These are phyloP conservation scores for Drosophila subpulchrella DNA, from an alignment of 1,140 invertebrate genomes.

Conservation along the genomic window DNA sequence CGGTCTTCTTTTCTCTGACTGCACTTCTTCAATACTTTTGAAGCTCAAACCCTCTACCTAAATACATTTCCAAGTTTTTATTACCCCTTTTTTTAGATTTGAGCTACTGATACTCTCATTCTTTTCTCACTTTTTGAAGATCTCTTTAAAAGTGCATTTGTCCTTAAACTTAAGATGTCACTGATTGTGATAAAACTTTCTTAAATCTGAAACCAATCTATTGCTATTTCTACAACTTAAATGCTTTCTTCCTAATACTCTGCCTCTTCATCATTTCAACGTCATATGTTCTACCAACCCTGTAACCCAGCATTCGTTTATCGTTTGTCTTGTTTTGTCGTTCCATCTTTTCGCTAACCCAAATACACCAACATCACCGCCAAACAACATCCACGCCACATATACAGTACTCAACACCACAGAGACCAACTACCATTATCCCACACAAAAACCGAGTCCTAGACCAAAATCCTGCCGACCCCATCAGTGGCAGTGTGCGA, in stretches of 20 bases:
- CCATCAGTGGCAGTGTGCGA: conserved; percentile 84
- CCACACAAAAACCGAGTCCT: conserved; percentile 13
- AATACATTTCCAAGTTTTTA: background rate
- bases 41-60: background rate
- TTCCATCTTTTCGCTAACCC: conserved; percentile 48
- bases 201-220: background rate
- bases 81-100: background rate
- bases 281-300: background rate
- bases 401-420: conserved; percentile 18
- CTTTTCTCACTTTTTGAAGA: background rate
- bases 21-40: background rate
- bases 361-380: conserved; percentile 26
- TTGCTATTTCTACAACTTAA: background rate
- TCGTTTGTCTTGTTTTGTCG: conserved; percentile 38
- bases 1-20: background rate
- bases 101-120: background rate
- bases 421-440: conserved; percentile 20
- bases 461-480: conserved; percentile 24
- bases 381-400: conserved; percentile 22
- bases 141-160: background rate
- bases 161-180: background rate
- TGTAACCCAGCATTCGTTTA: conserved; percentile 15
- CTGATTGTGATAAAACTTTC: background rate
- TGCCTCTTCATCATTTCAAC: background rate
- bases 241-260: background rate